These are phyloP conservation scores for Corythornis madagascariensis DNA, from an alignment of 2,113 vertebrate species.

Conservation along the genomic window DNA sequence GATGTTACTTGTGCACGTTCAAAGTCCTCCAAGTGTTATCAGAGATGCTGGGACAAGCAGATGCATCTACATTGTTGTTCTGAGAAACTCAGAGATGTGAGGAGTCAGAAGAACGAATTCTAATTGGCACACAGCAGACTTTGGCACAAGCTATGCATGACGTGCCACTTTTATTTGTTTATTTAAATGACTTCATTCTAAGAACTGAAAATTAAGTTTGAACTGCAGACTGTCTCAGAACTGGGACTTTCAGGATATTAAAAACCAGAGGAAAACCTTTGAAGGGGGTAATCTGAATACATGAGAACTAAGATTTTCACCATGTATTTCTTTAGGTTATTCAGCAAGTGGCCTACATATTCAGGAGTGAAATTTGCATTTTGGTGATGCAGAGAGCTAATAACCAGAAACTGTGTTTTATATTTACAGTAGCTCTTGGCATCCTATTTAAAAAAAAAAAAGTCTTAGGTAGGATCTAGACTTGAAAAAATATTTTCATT, in stretches of 20 bases:
- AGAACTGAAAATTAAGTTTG: constrained; percentile 41
- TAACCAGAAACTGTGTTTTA: constrained; percentile 47
- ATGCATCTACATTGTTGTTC: background rate
- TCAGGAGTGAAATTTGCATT: constrained; percentile 56
- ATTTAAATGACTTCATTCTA: constrained; percentile 61
- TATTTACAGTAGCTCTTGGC: constrained; percentile 42
- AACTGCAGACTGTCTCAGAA: constrained; percentile 24
- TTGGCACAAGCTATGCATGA: constrained; percentile 26
- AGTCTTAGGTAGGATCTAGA: background rate
- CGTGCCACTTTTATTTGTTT: constrained; percentile 57
- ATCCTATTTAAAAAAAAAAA: background rate
- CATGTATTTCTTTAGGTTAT: constrained; percentile 51
- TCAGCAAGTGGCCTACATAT: constrained; percentile 53
- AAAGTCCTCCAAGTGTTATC: background rate
- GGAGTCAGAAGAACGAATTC: constrained; percentile 34
- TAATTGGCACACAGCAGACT: constrained; percentile 15
- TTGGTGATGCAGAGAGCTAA: constrained; percentile 47
- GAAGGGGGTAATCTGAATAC: constrained; percentile 19
- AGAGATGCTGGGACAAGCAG: background rate
- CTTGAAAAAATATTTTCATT: constrained; percentile 5
- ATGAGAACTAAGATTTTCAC: constrained; percentile 21
- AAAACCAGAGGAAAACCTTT: constrained; percentile 47
- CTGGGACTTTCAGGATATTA: constrained; percentile 42
- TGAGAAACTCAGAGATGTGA: background rate
- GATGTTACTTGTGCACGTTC: background rate